Base-by-base conservation (phyloP, 2,888 invertebrate genomes). In the Palloptera scutellata region DNA sequence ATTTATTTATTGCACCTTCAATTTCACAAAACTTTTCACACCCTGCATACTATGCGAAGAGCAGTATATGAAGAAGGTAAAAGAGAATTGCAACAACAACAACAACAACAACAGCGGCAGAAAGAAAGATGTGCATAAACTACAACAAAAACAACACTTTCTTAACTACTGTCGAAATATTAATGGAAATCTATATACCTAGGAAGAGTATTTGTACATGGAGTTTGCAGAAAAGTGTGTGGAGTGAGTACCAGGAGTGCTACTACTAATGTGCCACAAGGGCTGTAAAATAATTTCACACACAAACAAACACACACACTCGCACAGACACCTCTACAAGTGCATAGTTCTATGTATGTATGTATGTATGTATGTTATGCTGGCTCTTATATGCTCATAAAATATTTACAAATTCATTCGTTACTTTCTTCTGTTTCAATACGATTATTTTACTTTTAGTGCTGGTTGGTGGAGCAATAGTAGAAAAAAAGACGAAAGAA, bases 331-430 rank as follows among this genome's bases (percentile, higher is more conserved):
- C 52, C 55, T 17, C 12, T 20, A 52, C 15, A 42, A 11, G 63
- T 19, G 17, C 40, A 68, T 43, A 66, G 54, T n/a, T 48, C 45
- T 42, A 41, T 17, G 43, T n/a, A n/a, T n/a, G n/a, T n/a, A 9
- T 13, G 13, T 20, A 41, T 13, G 48, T 40, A 60, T 40, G 20
- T 45, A 15, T 62, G 11, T 61, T n/a, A 15, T n/a, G 42, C 41
- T 63, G 68, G 60, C 57, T 75, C 70, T 81, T 80, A 81, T 80
- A 75, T 77, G 75, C 78, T 81, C 76, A 81, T 81, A 80, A 81
- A 81, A 81, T 81, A 81, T 81, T 81, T 79, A 81, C 79, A 80
- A 81, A 81, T 80, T 81, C 81, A 81, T 81, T 81, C 80, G 78
- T 79, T 78, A 78, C 79, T 76, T 80, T 54, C n/a, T n/a, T 60